phyloP scores from a whole-genome alignment of 2,888 invertebrate species.

The Eupeodes luniger region DNA sequence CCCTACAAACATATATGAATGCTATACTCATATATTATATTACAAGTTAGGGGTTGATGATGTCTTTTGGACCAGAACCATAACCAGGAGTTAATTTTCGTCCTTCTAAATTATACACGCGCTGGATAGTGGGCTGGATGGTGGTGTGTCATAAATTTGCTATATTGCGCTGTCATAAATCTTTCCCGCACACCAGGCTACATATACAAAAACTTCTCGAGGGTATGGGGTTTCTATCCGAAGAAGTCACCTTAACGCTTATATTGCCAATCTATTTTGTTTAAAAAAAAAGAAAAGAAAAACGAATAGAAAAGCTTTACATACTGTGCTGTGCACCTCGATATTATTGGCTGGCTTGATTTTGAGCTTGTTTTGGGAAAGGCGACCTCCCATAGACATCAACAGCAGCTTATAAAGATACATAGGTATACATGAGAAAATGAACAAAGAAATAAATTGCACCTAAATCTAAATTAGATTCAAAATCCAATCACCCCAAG shows the following conservation, averaged over 20 bases:
- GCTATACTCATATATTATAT: not conserved
- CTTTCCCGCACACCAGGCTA: constrained; percentile 54
- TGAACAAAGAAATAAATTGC: constrained; percentile 77
- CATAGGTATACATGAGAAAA: constrained; percentile 13
- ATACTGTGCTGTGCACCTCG: constrained; percentile 52
- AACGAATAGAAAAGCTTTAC: constrained; percentile 4
- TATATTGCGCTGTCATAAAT: constrained; percentile 74
- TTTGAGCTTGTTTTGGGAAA: not conserved
- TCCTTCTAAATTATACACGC: constrained; percentile 37
- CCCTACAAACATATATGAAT: not conserved
- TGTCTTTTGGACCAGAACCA: not conserved
- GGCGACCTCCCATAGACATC: constrained; percentile 39
- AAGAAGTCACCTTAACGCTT: constrained; percentile 44
- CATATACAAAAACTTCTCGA: not conserved
- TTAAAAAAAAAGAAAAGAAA: constrained; percentile 2
- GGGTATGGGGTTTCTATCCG: constrained; percentile 6
- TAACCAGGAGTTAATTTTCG: constrained; percentile 65
- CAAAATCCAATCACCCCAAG: constrained; percentile 77
- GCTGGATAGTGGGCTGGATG: not conserved
- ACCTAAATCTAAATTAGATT: constrained; percentile 79
- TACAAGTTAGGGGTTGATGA: constrained; percentile 2
- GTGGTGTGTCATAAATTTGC: constrained; percentile 73
- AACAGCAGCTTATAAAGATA: not conserved
- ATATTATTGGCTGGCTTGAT: constrained; percentile 56
- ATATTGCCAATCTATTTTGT: constrained; percentile 22